Base-by-base conservation (phyloP, 2,113 vertebrate genomes). In the Toxostoma redivivum region DNA sequence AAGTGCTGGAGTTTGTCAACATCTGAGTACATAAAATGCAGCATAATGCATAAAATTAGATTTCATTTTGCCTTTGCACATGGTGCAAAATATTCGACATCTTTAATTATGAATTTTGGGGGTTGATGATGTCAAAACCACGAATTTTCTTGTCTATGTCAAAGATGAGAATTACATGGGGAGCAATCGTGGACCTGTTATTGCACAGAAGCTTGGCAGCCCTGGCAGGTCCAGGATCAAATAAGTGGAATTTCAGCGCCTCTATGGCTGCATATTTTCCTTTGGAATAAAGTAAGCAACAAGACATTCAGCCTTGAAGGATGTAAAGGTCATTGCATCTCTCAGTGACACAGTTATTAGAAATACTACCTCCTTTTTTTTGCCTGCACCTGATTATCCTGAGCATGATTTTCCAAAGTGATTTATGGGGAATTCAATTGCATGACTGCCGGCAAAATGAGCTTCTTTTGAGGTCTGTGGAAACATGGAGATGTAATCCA, bases 371-470 rank as follows among this genome's bases (percentile, higher is more conserved):
- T 65, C 50, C 50, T 61, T 35, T 70, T 28, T 38, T 62, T 48
- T 31, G n/a, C 8, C 40, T 48, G 9, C 1, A 7, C 61, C 67
- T 92, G 90, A 92, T 96, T 88, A 82, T 91, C 84, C 88, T 84
- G 78, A 86, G 76, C 57, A 11, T 90, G 74, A 35, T 90, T 95
- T 97, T 92, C 88, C 76, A 54, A 76, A 96, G 84, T 92, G 81
- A 53, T 94, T 96, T 74, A 77, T 0, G 2, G 69, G 88, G 65
- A 94, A 81, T 94, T 94, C 94, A 95, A 30, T 95, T 94, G 94
- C 91, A 89, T 74, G 88, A 91, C 90, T 94, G 76, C 76, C 0
- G 4, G 80, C 82, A 92, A 95, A 96, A 94, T 81, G 81, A 93
- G 64, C 40, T 50, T 57, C 83, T 92, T 53, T 66, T 92, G 90